phyloP scores from a whole-genome alignment of 2,113 vertebrate genomes.

The Prionailurus viverrinus region DNA sequence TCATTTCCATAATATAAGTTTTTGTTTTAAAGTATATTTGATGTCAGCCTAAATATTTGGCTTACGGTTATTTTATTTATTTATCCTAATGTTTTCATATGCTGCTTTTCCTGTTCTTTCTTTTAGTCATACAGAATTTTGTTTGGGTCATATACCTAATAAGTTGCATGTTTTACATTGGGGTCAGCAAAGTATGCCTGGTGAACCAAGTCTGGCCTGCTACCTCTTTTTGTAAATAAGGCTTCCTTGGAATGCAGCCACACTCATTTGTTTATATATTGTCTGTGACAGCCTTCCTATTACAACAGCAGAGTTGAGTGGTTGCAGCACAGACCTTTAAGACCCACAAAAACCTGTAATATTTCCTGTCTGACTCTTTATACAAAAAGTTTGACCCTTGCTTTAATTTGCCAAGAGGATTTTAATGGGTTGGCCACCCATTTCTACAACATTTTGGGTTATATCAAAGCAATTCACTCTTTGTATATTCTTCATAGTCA shows the following conservation, averaged over 20 bases:
- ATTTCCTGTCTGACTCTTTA: neutral
- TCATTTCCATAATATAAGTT: slow-evolving; percentile 53
- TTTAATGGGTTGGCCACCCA: neutral
- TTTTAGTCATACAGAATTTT: slow-evolving; percentile 59
- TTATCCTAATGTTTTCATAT: slow-evolving; percentile 48
- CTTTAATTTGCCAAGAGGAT: slow-evolving; percentile 38
- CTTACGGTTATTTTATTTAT: slow-evolving; percentile 54
- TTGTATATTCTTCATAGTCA: neutral
- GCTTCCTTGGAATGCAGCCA: neutral
- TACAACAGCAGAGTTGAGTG: neutral
- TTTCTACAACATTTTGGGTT: slow-evolving; percentile 36
- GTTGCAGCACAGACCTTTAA: neutral
- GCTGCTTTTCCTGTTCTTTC: slow-evolving; percentile 25
- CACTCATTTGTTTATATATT: slow-evolving; percentile 15
- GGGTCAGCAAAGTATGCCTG: neutral
- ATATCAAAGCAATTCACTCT: neutral
- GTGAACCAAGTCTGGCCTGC: slow-evolving; percentile 6
- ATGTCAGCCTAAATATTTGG: slow-evolving; percentile 51
- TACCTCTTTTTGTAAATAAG: neutral
- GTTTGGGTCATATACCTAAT: slow-evolving; percentile 26
- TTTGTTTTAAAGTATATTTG: slow-evolving; percentile 65
- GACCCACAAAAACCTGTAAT: slow-evolving; percentile 19
- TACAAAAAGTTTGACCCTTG: neutral
- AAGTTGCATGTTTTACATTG: slow-evolving; percentile 47
- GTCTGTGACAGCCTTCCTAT: neutral